Conservation (phyloP, 2,888 invertebrate species). For the Polydrusus cervinus region DNA sequence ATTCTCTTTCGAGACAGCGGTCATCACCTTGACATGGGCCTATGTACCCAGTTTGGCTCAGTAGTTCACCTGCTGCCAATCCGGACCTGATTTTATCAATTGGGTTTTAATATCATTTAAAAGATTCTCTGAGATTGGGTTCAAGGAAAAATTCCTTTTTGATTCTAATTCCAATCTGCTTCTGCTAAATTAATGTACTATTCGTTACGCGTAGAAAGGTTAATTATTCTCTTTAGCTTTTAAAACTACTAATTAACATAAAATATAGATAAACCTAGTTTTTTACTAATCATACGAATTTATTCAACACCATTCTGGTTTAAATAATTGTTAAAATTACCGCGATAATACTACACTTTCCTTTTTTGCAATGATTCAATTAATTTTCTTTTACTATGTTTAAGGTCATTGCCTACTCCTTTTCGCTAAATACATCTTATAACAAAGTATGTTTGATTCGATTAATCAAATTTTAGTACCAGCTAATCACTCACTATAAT, state of each 20-base stretch:
- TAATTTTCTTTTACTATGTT: slow-evolving; percentile 13
- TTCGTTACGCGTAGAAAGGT: neutral
- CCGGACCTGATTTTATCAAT: no score
- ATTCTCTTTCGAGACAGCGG: no score
- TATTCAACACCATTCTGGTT: slow-evolving; percentile 19
- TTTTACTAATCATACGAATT: slow-evolving; percentile 17
- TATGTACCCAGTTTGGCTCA: no score
- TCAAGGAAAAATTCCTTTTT: slow-evolving; percentile 20
- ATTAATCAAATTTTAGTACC: slow-evolving; percentile 9
- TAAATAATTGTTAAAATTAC: slow-evolving; percentile 30
- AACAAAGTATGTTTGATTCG: slow-evolving; percentile 4
- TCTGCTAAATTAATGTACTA: neutral
- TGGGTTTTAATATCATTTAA: no score
- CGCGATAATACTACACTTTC: slow-evolving; percentile 25
- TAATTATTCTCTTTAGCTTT: slow-evolving; percentile 15
- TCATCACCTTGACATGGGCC: no score
- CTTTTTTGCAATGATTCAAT: slow-evolving; percentile 12
- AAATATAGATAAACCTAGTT: slow-evolving; percentile 29
- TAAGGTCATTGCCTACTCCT: slow-evolving; percentile 30
- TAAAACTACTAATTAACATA: slow-evolving; percentile 15
- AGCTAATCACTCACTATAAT: slow-evolving; percentile 24
- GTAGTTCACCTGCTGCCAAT: no score
- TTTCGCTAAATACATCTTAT: slow-evolving; percentile 5
- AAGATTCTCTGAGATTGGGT: neutral
- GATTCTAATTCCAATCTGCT: neutral